Evolutionary conservation across 2,797 vertebrate species (phyloP).

Genomic region (Bovichtus variegatus): DNA sequence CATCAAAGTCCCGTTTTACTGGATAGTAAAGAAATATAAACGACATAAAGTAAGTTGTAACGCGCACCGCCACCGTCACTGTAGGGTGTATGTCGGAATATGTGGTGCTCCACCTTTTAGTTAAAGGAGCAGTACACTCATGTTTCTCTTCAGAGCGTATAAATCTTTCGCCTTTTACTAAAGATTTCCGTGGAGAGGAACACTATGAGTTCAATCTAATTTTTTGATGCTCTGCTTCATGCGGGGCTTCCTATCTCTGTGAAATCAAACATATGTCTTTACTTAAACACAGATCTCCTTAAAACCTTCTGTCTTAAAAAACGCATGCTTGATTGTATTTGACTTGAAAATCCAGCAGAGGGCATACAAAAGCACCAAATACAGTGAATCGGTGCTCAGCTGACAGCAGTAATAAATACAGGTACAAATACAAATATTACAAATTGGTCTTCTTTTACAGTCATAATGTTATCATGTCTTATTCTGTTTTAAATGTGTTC

Average conservation of each 20-base stretch:
- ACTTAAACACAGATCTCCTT: too few relatives aligned
- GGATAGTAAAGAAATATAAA: too few relatives aligned
- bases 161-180: slow-evolving; percentile 30
- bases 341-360: slow-evolving; percentile 14
- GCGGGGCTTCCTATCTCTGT: background rate
- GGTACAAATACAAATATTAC: background rate
- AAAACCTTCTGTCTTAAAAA: too few relatives aligned
- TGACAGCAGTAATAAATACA: background rate
- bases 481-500: background rate
- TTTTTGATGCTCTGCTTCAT: background rate
- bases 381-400: background rate
- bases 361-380: background rate
- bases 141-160: slow-evolving; percentile 6
- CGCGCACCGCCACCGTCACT: too few relatives aligned
- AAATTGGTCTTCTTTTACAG: background rate
- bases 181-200: slow-evolving; percentile 29
- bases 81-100: too few relatives aligned
- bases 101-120: too few relatives aligned
- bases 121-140: background rate
- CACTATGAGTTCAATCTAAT: background rate
- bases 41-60: too few relatives aligned
- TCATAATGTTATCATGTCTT: background rate
- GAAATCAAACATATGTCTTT: background rate
- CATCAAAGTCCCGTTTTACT: too few relatives aligned
- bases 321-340: background rate